Evolutionary conservation across 2,888 invertebrate species (phyloP).

Genomic region (Drosophila anceps): DNA sequence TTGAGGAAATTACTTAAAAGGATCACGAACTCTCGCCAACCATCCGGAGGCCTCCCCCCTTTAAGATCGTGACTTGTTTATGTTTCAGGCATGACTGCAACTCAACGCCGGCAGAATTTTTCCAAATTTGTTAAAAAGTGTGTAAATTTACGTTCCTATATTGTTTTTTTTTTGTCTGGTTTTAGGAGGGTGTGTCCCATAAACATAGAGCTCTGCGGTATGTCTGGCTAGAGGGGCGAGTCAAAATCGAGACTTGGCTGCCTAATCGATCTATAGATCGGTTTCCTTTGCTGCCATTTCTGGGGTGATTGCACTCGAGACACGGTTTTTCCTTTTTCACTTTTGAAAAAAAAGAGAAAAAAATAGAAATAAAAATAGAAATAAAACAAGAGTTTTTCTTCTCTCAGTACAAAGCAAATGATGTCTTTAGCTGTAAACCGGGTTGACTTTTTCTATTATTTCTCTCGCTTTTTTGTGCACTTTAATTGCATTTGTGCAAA

Average conservation of each 20-base stretch:
- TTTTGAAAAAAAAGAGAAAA: constrained; percentile 44
- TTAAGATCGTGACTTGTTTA: constrained; percentile 75
- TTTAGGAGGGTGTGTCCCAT: constrained; percentile 75
- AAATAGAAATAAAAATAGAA: constrained; percentile 11
- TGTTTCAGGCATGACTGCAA: constrained; percentile 78
- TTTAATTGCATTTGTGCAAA: constrained; percentile 78
- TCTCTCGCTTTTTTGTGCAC: constrained; percentile 48
- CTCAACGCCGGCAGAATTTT: constrained; percentile 66
- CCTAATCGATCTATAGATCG: constrained; percentile 74
- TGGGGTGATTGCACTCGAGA: constrained; percentile 76
- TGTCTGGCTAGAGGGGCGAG: constrained; percentile 47
- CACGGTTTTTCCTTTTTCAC: constrained; percentile 43
- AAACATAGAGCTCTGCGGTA: constrained; percentile 71
- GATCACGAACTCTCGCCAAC: constrained; percentile 68
- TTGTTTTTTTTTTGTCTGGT: constrained; percentile 19
- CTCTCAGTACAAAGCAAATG: constrained; percentile 73
- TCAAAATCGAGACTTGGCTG: constrained; percentile 55
- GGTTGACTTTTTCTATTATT: constrained; percentile 55
- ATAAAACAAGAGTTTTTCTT: constrained; percentile 59
- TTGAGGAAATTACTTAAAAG: constrained; percentile 78
- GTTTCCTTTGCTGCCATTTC: constrained; percentile 48
- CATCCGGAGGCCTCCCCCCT: constrained; percentile 1
- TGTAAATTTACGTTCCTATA: constrained; percentile 74
- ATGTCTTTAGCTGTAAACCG: constrained; percentile 69
- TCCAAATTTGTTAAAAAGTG: constrained; percentile 78